Conservation (phyloP, 2,888 invertebrate genomes). For the Tetranychus truncatus region DNA sequence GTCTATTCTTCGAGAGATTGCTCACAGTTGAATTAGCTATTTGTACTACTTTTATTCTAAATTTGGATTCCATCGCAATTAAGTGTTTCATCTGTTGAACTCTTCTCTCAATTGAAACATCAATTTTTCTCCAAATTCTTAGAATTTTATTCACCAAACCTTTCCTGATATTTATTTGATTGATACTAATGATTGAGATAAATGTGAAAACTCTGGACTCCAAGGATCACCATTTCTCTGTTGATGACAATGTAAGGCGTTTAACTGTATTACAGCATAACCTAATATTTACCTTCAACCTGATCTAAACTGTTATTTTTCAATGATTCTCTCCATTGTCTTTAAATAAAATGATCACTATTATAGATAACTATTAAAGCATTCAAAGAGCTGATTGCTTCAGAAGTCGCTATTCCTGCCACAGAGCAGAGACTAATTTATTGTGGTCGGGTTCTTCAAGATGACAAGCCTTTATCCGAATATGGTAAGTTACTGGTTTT, state of each 20-base stretch:
- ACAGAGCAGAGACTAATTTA: slow-evolving; percentile 76
- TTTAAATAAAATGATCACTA: slow-evolving; percentile 2
- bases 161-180: neutral
- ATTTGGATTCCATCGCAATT: no score
- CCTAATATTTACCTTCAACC: neutral
- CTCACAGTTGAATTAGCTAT: no score
- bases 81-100: no score
- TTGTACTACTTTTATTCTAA: no score
- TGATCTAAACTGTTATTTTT: neutral
- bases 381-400: slow-evolving; percentile 59
- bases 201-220: slow-evolving; percentile 78
- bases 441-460: slow-evolving; percentile 76
- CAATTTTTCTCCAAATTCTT: no score
- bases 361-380: slow-evolving; percentile 56
- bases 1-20: no score
- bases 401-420: slow-evolving; percentile 55
- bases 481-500: slow-evolving; percentile 44
- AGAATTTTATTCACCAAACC: neutral
- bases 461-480: slow-evolving; percentile 63
- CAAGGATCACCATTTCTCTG: slow-evolving; percentile 57
- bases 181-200: slow-evolving; percentile 41
- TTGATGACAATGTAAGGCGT: slow-evolving; percentile 60
- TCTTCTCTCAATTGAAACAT: no score
- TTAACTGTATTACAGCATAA: neutral
- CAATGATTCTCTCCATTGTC: slow-evolving; percentile 14